These are phyloP conservation scores for Meloidogyne floridensis DNA, from an alignment of 1,140 invertebrate genomes.

Conservation along the genomic window DNA sequence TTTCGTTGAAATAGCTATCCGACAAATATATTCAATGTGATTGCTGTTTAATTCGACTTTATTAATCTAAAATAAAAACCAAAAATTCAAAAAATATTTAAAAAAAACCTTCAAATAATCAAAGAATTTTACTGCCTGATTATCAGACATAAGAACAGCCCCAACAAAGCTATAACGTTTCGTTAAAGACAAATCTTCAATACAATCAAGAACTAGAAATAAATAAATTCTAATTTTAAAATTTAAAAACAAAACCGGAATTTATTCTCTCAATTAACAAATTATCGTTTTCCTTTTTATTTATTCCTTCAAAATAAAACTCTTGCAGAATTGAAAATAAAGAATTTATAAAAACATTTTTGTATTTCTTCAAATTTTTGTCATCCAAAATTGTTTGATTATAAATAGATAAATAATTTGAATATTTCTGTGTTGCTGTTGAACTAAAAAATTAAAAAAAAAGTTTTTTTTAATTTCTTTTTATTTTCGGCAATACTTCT, in stretches of 20 bases:
- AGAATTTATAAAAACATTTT: slow-evolving; percentile 3
- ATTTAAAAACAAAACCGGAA: background rate
- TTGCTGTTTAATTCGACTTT: slow-evolving; percentile 8
- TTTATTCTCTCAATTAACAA: background rate
- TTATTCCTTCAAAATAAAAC: background rate
- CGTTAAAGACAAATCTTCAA: background rate
- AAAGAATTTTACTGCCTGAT: slow-evolving; percentile 19
- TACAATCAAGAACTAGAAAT: slow-evolving; percentile 8
- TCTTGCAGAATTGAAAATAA: background rate
- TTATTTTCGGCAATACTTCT: too few species aligned
- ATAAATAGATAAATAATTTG: background rate
- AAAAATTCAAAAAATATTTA: background rate
- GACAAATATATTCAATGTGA: slow-evolving; percentile 25
- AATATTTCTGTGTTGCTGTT: too few species aligned
- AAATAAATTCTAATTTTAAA: background rate
- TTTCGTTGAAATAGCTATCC: slow-evolving; percentile 16
- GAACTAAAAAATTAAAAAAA: too few species aligned
- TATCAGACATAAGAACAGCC: slow-evolving; percentile 10
- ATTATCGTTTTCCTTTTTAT: background rate
- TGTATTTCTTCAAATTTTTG: background rate
- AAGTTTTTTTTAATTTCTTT: too few species aligned
- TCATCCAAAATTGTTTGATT: background rate
- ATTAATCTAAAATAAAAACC: background rate
- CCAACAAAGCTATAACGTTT: slow-evolving; percentile 23
- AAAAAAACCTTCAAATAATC: slow-evolving; percentile 18